phyloP scores from a whole-genome alignment of 2,888 invertebrate genomes.

The Deroplatys truncata region DNA sequence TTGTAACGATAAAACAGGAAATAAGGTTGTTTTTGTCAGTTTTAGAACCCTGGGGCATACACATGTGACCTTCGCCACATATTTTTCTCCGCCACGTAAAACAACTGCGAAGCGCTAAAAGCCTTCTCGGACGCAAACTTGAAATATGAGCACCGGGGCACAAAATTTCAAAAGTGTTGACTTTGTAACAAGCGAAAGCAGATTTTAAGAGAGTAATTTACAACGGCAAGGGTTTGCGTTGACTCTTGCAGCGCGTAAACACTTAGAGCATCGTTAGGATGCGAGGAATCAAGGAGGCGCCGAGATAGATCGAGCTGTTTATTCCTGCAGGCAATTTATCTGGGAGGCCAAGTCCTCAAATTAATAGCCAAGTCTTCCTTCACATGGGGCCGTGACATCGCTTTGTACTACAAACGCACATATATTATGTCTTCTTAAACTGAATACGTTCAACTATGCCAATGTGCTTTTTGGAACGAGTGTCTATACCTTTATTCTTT shows the following conservation, averaged over 20 bases:
- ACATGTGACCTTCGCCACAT: background rate
- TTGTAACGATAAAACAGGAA: too few species aligned
- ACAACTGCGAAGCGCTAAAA: background rate
- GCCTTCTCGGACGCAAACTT: background rate
- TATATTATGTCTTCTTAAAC: background rate
- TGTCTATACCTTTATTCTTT: too few species aligned
- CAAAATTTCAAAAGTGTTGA: background rate
- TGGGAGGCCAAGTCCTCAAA: too few species aligned
- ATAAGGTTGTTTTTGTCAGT: too few species aligned
- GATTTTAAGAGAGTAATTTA: background rate
- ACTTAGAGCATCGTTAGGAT: background rate
- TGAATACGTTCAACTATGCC: too few species aligned
- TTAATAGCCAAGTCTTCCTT: too few species aligned
- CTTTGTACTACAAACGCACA: too few species aligned
- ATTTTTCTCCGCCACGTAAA: background rate
- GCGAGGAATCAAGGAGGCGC: too few species aligned
- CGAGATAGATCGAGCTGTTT: background rate
- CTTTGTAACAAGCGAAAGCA: background rate
- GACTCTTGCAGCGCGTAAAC: background rate
- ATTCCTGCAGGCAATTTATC: background rate
- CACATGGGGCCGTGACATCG: too few species aligned
- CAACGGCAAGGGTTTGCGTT: background rate
- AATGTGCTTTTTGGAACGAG: too few species aligned
- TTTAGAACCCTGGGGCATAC: too few species aligned
- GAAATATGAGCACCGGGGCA: background rate